Conservation (phyloP, 2,113 vertebrate genomes). For the Uropsilus gracilis region DNA sequence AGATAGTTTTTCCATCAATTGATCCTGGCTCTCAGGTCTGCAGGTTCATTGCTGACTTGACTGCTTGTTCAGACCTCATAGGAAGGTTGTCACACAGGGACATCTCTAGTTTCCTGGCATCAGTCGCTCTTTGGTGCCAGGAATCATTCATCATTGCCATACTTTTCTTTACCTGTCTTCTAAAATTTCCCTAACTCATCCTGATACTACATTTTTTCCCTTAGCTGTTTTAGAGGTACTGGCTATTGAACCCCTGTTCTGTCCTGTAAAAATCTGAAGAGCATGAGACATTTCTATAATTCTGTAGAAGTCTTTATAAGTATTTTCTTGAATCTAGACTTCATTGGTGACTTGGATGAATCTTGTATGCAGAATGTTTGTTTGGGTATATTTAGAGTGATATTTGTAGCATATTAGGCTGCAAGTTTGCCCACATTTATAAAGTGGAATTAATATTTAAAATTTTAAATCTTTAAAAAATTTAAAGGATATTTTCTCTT, state of each 20-base stretch:
- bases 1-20: background rate
- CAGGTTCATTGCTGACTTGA: background rate
- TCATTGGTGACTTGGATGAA: background rate
- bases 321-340: slow-evolving; percentile 1
- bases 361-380: background rate
- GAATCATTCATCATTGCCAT: background rate
- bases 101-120: background rate
- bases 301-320: background rate
- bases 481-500: slow-evolving; percentile 42
- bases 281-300: background rate
- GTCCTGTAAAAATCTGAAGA: background rate
- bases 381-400: background rate
- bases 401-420: slow-evolving; percentile 5
- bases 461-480: background rate
- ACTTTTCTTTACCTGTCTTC: background rate
- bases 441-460: background rate
- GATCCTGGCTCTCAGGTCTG: background rate
- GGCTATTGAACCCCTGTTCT: background rate
- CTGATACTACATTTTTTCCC: background rate
- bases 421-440: background rate
- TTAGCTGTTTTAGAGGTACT: slow-evolving; percentile 1
- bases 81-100: background rate
- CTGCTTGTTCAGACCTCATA: background rate
- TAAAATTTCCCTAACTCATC: background rate
- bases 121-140: background rate